These are phyloP conservation scores for Heliconius himera DNA, from an alignment of 1,140 invertebrate species.

Conservation along the genomic window DNA sequence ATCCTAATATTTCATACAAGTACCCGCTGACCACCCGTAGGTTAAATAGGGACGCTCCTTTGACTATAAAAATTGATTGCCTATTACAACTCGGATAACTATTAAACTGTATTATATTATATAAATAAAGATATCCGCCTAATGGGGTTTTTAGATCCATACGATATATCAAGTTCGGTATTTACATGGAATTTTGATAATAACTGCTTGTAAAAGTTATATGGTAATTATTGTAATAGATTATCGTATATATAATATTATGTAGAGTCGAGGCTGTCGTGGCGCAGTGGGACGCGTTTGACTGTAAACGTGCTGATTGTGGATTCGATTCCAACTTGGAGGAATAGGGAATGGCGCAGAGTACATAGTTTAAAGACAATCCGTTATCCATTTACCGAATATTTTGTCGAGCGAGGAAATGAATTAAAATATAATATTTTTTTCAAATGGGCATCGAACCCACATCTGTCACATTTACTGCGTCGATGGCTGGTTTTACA, in stretches of 20 bases:
- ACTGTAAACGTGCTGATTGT: no score
- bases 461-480: no score
- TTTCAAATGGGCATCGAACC: no score
- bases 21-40: conserved; percentile 54
- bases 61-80: conserved; percentile 74
- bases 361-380: no score
- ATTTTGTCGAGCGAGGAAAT: no score
- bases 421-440: no score
- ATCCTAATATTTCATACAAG: conserved; percentile 14
- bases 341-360: no score
- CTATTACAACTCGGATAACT: conserved; percentile 62
- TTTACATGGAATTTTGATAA: conserved; percentile 9
- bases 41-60: conserved; percentile 46
- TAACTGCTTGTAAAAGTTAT: conserved; percentile 5
- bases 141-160: conserved; percentile 43
- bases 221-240: background rate
- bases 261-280: no score
- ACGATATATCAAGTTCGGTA: background rate
- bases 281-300: no score
- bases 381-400: no score
- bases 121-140: conserved; percentile 60
- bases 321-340: no score
- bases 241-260: background rate
- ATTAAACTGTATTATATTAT: conserved; percentile 61
- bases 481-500: no score